Percentiles rank a stretch among this genome's conserved stretches.
phyloP scores from a whole-genome alignment of 2,113 vertebrate species.

The Eonycteris spelaea region DNA sequence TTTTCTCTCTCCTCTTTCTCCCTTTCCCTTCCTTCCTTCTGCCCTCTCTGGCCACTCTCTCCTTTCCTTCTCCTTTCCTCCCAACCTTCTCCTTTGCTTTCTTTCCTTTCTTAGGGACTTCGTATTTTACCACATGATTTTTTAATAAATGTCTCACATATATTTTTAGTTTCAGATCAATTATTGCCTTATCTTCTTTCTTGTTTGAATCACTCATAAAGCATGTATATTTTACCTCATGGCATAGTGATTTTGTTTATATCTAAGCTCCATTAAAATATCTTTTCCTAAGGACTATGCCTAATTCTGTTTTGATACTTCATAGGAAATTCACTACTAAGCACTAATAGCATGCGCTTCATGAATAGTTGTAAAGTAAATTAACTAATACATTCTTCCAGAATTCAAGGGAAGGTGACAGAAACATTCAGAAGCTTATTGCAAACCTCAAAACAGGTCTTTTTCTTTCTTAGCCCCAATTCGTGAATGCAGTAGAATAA shows the following conservation, averaged over 20 bases:
- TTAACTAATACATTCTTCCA: not conserved
- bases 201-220: not conserved
- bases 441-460: not conserved
- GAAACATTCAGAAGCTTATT: not conserved
- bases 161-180: not conserved
- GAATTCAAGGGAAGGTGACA: not conserved
- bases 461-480: not conserved
- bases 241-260: not conserved
- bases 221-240: not conserved
- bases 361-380: not conserved
- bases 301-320: not conserved
- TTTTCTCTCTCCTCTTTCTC: rapidly evolving
- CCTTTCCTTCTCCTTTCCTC: not conserved
- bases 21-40: not conserved
- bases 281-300: not conserved
- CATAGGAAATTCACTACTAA: not conserved
- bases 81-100: too few relatives aligned
- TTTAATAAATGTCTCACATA: not conserved
- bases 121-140: not conserved
- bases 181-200: not conserved
- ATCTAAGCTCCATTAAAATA: not conserved
- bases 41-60: too few relatives aligned
- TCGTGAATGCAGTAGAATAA: not conserved
- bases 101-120: not conserved
- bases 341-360: not conserved